phyloP scores from a whole-genome alignment of 2,888 invertebrate species.

The Rapana venosa region DNA sequence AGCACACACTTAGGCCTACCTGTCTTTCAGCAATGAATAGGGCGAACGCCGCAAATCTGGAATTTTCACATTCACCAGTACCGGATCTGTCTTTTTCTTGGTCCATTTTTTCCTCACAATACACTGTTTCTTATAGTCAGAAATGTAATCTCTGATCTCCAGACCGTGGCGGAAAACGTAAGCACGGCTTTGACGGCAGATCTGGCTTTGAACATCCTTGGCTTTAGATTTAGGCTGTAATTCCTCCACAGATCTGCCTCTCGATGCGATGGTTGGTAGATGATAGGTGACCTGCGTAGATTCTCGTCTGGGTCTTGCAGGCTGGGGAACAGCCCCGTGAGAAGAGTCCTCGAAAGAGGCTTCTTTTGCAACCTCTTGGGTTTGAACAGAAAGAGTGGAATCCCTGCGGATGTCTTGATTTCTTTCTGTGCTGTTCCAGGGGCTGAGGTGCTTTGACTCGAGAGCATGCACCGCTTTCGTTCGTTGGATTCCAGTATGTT shows the following conservation, averaged over 20 bases:
- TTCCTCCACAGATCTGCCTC: not conserved
- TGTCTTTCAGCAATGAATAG: not conserved
- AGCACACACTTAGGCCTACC: not conserved
- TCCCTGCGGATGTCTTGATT: not conserved
- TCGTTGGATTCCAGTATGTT: not conserved
- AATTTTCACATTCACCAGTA: conserved; percentile 21
- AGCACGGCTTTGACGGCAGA: not conserved
- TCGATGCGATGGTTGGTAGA: not conserved
- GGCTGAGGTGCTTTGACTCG: not conserved
- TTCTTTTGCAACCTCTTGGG: not conserved
- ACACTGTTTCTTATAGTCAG: conserved; percentile 26
- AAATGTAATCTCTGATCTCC: conserved; percentile 36
- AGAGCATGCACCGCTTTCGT: not conserved
- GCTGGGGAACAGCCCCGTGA: not conserved
- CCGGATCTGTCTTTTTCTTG: conserved; percentile 5
- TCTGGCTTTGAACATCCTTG: not conserved
- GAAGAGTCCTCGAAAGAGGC: not conserved
- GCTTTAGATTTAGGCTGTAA: not conserved
- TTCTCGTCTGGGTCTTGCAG: not conserved
- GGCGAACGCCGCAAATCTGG: conserved; percentile 1
- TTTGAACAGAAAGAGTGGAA: not conserved
- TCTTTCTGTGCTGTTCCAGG: not conserved
- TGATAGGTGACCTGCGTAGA: not conserved
- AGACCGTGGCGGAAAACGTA: conserved; percentile 23
- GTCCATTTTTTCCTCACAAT: conserved; percentile 22